A percentile compares a stretch with the other conserved stretches of the same genome.
Conservation (phyloP, 1,140 invertebrate genomes). For the Saccostrea cuccullata region DNA sequence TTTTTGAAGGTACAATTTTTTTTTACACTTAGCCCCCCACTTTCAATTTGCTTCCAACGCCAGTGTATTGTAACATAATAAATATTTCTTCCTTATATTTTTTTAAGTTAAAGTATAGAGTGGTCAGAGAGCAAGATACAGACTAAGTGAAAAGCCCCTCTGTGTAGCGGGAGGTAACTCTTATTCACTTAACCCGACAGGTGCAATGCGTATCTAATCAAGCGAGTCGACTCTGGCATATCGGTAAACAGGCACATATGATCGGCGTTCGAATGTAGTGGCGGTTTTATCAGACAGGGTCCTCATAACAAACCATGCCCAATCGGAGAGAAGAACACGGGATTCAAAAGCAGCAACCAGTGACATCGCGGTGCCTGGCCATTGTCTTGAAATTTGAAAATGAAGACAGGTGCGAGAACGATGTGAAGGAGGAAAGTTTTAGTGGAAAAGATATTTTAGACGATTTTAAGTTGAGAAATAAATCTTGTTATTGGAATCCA, state of each 20-base stretch:
- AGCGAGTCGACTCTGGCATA: background rate
- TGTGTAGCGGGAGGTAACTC: slow-evolving; percentile 21
- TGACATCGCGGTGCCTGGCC: slow-evolving; percentile 66
- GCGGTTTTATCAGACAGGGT: slow-evolving; percentile 38
- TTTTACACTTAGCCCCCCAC: no score
- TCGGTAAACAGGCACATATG: slow-evolving; percentile 13
- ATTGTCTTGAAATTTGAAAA: slow-evolving; percentile 60
- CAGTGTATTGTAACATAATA: no score
- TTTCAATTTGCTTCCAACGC: no score
- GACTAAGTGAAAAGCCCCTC: background rate
- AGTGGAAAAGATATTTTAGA: slow-evolving; percentile 70
- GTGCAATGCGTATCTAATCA: slow-evolving; percentile 9
- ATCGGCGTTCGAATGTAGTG: slow-evolving; percentile 52
- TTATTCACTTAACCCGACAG: background rate
- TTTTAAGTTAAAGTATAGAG: no score
- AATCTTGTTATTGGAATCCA: slow-evolving; percentile 82
- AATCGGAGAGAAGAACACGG: slow-evolving; percentile 35
- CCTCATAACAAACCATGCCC: slow-evolving; percentile 38
- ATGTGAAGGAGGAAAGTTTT: slow-evolving; percentile 46
- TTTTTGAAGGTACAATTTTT: no score
- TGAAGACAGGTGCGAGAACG: background rate
- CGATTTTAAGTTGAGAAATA: slow-evolving; percentile 71
- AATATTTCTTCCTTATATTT: no score
- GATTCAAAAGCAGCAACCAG: slow-evolving; percentile 52
- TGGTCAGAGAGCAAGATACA: no score